Percentiles rank a stretch among this genome's conserved stretches.
These are phyloP conservation scores for Ischnus inquisitorius DNA, from an alignment of 2,888 invertebrate species.

Conservation along the genomic window DNA sequence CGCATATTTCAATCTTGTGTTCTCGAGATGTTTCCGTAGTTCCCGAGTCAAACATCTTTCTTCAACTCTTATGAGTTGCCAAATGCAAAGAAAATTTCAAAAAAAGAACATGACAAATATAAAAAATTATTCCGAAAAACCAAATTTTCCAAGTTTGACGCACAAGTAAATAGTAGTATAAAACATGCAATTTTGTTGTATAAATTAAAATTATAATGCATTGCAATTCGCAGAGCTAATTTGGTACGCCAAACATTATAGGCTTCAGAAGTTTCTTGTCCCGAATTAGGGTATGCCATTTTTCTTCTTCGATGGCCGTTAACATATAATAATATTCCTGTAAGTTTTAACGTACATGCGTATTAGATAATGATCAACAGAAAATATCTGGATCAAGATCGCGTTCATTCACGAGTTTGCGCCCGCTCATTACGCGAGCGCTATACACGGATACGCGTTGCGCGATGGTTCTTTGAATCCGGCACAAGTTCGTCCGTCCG, in stretches of 20 bases:
- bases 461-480: conserved; percentile 17
- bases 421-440: conserved; percentile 54
- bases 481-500: conserved; percentile 7
- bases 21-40: background rate
- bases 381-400: conserved; percentile 55
- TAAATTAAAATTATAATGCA: too few relatives aligned
- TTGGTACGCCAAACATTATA: background rate
- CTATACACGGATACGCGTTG: conserved; percentile 25
- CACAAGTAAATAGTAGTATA: too few relatives aligned
- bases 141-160: too few relatives aligned
- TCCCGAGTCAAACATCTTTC: background rate
- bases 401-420: conserved; percentile 58
- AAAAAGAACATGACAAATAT: too few relatives aligned
- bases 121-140: too few relatives aligned
- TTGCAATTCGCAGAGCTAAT: too few relatives aligned
- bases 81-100: too few relatives aligned
- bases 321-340: conserved; percentile 31
- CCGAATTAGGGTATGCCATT: conserved; percentile 6
- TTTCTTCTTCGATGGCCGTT: background rate
- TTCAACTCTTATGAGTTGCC: background rate
- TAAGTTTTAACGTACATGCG: conserved; percentile 19
- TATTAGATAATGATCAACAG: conserved; percentile 23
- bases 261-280: background rate
- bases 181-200: too few relatives aligned
- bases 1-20: background rate